These are phyloP conservation scores for Microcebus murinus DNA, from an alignment of 2,113 vertebrate species.

Conservation along the genomic window DNA sequence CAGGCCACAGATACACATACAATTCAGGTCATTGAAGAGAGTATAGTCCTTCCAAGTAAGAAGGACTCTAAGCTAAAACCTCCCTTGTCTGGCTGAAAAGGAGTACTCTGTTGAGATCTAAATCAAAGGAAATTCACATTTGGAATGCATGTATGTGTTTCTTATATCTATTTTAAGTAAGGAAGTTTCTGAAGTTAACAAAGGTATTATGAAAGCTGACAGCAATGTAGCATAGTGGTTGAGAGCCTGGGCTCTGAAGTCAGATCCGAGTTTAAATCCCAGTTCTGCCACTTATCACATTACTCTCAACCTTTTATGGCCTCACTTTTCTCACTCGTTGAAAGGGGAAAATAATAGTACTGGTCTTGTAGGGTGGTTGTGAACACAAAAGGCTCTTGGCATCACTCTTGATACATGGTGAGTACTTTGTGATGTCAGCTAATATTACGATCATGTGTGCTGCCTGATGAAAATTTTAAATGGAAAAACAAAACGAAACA, in stretches of 20 bases:
- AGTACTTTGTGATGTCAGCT: not conserved
- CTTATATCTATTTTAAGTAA: conserved; percentile 29
- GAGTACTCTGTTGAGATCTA: not conserved
- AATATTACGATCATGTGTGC: not conserved
- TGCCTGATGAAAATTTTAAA: not conserved
- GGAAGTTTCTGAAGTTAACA: conserved; percentile 24
- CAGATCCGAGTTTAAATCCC: not conserved
- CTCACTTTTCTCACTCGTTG: conserved; percentile 1
- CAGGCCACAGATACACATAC: not conserved
- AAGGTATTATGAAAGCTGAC: not conserved
- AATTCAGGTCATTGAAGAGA: not conserved
- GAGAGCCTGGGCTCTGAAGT: not conserved
- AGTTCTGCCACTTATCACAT: not conserved
- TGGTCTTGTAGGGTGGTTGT: not conserved
- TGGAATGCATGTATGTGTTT: not conserved
- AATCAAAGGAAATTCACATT: not conserved
- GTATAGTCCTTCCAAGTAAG: not conserved
- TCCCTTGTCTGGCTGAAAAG: not conserved
- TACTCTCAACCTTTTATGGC: not conserved
- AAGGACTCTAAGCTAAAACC: not conserved
- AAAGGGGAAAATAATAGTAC: not conserved
- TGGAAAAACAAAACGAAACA: not conserved
- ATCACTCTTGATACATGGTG: not conserved
- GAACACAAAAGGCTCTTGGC: not conserved
- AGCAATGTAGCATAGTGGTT: not conserved